Evolutionary conservation across 2,113 vertebrate genomes (phyloP), one percentile per base, ranked within the genome.

Genomic region (Mobula hypostoma): DNA sequence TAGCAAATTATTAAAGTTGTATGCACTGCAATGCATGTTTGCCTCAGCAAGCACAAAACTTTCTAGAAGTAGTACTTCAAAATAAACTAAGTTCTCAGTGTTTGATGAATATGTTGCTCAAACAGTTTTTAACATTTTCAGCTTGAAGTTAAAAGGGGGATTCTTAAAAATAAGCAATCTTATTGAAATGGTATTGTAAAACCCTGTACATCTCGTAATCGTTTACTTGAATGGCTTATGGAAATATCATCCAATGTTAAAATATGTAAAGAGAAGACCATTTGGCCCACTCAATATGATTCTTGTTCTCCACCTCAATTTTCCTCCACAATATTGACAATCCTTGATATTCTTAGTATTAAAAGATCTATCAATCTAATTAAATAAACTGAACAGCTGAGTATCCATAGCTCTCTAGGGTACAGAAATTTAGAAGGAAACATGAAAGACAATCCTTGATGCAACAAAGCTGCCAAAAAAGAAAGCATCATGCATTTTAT

Each of bases 401-500:
- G 68, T 17, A 70, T 11, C 17, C 68, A 70, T 17, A 70, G 72
- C 72, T 74, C 72, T 24, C 68, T 74, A 24, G 19, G 19, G 72
- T 21, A 5, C 17, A 74, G 91, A 93, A 40, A 74, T 93, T 93
- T 76, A 93, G 70, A 29, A 93, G 21, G 91, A 93, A 93, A 93
- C 70, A 48, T 93, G 70, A 93, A 93, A 93, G 70, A 48, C 91
- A 93, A 76, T 74, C 70, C 91, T 74, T 74, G 70, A 48, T 93
- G 91, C 70, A 70, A 74, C 91, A 93, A 93, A 93, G 91, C 48
- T 74, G 36, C 36, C 70, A 93, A 90, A 93, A 74, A 92, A 93
- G 66, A 40, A 93, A 93, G 91, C 91, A 74, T 74, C 91, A 93
- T 93, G 91, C 91, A 93, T 93, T 93, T 93, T 93, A 93, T 29